phyloP scores from a whole-genome alignment of 2,113 vertebrate genomes.

The Thamnophis sirtalis region DNA sequence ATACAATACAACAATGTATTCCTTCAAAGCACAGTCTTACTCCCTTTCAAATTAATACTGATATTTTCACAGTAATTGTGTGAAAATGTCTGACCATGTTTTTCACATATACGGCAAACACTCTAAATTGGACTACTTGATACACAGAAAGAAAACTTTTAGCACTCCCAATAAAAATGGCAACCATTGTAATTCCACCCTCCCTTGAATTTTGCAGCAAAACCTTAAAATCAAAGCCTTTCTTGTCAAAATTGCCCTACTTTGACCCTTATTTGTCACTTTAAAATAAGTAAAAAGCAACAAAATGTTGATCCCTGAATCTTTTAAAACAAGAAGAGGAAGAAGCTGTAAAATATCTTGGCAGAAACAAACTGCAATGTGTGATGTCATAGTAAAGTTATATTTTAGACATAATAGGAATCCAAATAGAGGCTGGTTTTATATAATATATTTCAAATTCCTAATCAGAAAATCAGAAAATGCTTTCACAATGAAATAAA shows the following conservation, averaged over 20 bases:
- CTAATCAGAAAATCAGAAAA: not conserved
- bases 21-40: not conserved
- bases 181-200: conserved; percentile 38
- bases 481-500: not conserved
- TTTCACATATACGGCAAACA: conserved; percentile 33
- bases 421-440: not conserved
- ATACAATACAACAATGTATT: not conserved
- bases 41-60: not conserved
- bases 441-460: not conserved
- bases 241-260: conserved; percentile 60
- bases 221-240: conserved; percentile 41
- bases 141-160: conserved; percentile 42
- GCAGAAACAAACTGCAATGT: conserved; percentile 38
- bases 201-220: conserved; percentile 37
- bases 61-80: conserved; percentile 24
- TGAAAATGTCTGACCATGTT: conserved; percentile 21
- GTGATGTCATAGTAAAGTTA: conserved; percentile 28
- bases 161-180: conserved; percentile 42
- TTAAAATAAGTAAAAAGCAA: conserved; percentile 53
- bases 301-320: conserved; percentile 61
- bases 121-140: conserved; percentile 31
- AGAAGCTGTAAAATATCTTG: conserved; percentile 40
- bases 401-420: not conserved
- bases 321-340: not conserved
- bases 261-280: conserved; percentile 56